Evolutionary conservation across 2,113 vertebrate species (phyloP).

Genomic region (Carassius gibelio): DNA sequence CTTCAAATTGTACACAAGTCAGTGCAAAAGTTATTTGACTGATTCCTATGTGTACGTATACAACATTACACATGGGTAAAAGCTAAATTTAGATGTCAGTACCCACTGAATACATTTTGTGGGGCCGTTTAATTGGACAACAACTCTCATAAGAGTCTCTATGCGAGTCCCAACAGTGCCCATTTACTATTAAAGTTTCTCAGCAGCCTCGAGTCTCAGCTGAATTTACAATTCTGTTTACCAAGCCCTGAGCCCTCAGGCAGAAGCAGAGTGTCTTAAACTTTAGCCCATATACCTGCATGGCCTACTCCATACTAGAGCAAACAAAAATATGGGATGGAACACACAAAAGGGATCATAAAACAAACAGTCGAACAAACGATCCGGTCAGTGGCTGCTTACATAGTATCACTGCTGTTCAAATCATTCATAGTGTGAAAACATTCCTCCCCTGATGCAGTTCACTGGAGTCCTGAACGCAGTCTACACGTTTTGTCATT

Average conservation of each 20-base stretch:
- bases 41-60: not conserved
- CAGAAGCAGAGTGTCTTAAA: conserved; percentile 13
- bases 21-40: not conserved
- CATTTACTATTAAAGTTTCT: conserved; percentile 37
- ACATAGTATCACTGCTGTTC: not conserved
- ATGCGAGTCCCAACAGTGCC: conserved; percentile 27
- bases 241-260: not conserved
- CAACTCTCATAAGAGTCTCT: conserved; percentile 15
- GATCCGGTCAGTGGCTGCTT: conserved; percentile 4
- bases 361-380: not conserved
- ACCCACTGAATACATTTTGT: not conserved
- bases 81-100: conserved; percentile 24
- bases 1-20: not conserved
- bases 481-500: conserved; percentile 26
- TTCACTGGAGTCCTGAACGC: not conserved
- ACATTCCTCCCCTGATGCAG: conserved; percentile 12
- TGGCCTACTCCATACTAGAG: not conserved
- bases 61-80: not conserved
- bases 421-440: conserved; percentile 28
- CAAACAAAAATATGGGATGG: conserved; percentile 1
- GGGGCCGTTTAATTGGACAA: conserved; percentile 9
- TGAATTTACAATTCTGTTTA: conserved; percentile 34
- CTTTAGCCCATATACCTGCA: conserved; percentile 29
- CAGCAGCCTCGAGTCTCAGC: conserved; percentile 13
- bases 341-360: conserved; percentile 7